Conservation (phyloP, 1,140 invertebrate species). For the Platorchestia sp. region DNA sequence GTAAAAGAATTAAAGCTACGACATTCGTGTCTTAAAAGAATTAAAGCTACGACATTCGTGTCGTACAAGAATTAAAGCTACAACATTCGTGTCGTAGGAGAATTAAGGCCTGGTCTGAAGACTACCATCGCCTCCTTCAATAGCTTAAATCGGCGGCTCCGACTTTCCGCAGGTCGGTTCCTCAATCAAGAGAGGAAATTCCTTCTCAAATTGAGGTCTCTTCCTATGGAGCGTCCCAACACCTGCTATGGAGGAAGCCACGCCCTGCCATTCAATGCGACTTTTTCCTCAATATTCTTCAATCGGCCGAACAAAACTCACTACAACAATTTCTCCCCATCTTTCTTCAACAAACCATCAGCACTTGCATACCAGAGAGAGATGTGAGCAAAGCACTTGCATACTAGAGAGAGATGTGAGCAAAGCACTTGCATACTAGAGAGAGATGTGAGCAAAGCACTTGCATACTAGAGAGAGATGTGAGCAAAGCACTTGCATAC, state of each 20-base stretch:
- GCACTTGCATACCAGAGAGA: neutral
- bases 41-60: too few relatives aligned
- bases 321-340: neutral
- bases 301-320: neutral
- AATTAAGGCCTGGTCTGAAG: too few relatives aligned
- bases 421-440: neutral
- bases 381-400: neutral
- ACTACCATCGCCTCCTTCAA: neutral
- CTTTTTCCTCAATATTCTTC: neutral
- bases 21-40: too few relatives aligned
- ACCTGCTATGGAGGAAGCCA: neutral
- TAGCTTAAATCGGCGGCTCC: neutral
- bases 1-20: too few relatives aligned
- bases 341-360: neutral
- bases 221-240: neutral
- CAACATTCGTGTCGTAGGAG: too few relatives aligned
- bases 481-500: too few relatives aligned
- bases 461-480: neutral
- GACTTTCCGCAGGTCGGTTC: neutral
- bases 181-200: neutral
- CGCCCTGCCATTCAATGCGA: neutral
- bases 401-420: neutral
- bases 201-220: neutral
- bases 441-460: neutral
- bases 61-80: too few relatives aligned